Conservation (phyloP, 2,797 vertebrate genomes). For the Oophaga sylvatica region DNA sequence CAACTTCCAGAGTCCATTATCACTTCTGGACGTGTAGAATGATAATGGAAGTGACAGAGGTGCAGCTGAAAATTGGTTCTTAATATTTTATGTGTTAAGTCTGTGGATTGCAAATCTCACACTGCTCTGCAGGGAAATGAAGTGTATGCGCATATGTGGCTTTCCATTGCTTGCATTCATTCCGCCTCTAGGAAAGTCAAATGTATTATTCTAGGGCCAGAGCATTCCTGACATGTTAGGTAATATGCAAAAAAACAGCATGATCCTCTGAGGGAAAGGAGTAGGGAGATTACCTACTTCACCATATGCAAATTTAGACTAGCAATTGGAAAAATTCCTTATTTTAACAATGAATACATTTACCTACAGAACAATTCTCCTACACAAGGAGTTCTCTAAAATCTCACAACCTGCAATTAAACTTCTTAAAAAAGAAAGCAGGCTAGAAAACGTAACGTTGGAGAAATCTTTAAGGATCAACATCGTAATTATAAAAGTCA, state of each 20-base stretch:
- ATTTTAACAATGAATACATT: constrained; percentile 20
- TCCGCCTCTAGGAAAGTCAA: constrained; percentile 62
- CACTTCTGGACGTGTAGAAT: constrained; percentile 83
- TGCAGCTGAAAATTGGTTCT: constrained; percentile 88
- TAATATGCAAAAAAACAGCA: constrained; percentile 40
- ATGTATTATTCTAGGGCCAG: constrained; percentile 62
- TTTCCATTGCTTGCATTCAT: constrained; percentile 61
- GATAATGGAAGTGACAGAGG: constrained; percentile 88
- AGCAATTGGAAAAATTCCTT: neutral
- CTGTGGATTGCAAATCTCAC: constrained; percentile 78
- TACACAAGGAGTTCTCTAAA: constrained; percentile 4
- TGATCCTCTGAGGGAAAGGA: constrained; percentile 51
- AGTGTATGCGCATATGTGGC: constrained; percentile 51
- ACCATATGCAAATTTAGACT: neutral
- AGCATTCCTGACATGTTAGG: constrained; percentile 60
- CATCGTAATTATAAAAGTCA: constrained; percentile 44
- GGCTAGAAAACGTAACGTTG: neutral
- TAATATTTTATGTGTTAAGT: constrained; percentile 91
- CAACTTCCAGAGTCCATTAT: constrained; percentile 85
- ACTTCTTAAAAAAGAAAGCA: neutral
- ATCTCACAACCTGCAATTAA: neutral
- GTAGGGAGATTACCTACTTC: neutral
- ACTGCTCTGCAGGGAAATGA: constrained; percentile 78
- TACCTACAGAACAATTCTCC: neutral
- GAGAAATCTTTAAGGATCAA: constrained; percentile 12